Conservation (phyloP, 2,888 invertebrate species). For the Zootermopsis nevadensis region DNA sequence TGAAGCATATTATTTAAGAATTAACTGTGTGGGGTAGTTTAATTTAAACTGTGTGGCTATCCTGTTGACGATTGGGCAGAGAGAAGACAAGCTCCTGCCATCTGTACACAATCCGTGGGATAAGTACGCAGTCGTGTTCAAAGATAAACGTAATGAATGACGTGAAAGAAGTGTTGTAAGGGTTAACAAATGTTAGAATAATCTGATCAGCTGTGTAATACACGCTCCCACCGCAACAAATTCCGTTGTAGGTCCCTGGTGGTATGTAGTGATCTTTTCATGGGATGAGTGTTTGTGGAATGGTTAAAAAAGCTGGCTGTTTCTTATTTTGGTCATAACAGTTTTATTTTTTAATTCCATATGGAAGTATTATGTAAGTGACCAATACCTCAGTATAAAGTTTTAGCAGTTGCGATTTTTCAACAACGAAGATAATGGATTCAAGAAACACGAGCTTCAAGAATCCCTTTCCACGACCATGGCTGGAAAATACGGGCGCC, state of each 20-base stretch:
- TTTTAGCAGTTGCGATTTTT: no score
- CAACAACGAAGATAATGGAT: conserved; percentile 69
- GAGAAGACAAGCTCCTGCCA: background rate
- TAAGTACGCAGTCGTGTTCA: no score
- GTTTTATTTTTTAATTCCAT: background rate
- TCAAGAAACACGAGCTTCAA: conserved; percentile 66
- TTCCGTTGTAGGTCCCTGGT: background rate
- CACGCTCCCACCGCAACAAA: background rate
- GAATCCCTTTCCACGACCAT: conserved; percentile 58
- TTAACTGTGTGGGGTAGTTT: no score
- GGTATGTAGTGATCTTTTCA: background rate
- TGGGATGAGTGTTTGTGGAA: background rate
- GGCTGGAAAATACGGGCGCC: conserved; percentile 59
- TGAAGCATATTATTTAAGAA: no score
- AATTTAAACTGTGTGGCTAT: background rate
- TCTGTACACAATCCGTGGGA: background rate
- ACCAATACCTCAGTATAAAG: background rate
- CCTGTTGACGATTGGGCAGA: conserved; percentile 17
- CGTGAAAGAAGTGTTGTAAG: background rate
- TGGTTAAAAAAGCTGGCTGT: background rate
- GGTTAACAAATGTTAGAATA: background rate
- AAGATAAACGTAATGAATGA: background rate
- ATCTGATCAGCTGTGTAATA: background rate
- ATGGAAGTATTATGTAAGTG: background rate
- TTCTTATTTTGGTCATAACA: background rate